Evolutionary conservation across 2,888 invertebrate genomes (phyloP), one percentile per base, ranked within the genome.

Genomic region (Amphimallon solstitiale): DNA sequence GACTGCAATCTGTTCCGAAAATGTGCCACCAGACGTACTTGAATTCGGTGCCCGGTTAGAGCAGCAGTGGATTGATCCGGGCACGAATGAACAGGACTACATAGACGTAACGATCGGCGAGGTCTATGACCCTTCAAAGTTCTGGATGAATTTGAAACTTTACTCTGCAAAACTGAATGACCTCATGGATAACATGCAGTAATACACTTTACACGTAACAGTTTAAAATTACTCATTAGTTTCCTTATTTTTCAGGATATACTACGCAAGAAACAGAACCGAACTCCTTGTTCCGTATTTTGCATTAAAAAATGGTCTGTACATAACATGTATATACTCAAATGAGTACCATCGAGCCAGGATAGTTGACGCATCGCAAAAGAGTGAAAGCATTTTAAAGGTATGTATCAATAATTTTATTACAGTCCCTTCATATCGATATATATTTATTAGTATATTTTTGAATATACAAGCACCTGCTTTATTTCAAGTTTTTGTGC

Each of bases 41-140:
- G 9, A 64, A 66, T 72, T 68, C 17, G 61, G 56, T 2, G 70
- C 62, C 5, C 51, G 64, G 21, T 68, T 74, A 37, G 64, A 46
- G 17, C 49, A 65, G 7, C 69, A 70, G 34, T 70, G 80, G 73
- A 29, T 74, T 10, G 65, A 62, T 4, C 38, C 64, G 1, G 17
- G 40, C 14, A 45, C 67, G 12, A 37, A 48, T 52, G 52, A 43
- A 17, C 46, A 63, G 10, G 71, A 70, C 43, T 70, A 52, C 49
- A 64, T 86, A 4, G 84, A 84, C 71, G 81, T 86, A 60, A 72
- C 79, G 21, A 81, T 87, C 46, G 85, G 82, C 14, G 87, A 82
- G 80, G 83, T 87, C 69, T 87, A 86, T 80, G 87, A 87, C 70
- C 85, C 86, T 43, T 85, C 85, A 23, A 87, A 87, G 79, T 85